Conservation (phyloP, 2,113 vertebrate species). For the Catharus fuscescens region DNA sequence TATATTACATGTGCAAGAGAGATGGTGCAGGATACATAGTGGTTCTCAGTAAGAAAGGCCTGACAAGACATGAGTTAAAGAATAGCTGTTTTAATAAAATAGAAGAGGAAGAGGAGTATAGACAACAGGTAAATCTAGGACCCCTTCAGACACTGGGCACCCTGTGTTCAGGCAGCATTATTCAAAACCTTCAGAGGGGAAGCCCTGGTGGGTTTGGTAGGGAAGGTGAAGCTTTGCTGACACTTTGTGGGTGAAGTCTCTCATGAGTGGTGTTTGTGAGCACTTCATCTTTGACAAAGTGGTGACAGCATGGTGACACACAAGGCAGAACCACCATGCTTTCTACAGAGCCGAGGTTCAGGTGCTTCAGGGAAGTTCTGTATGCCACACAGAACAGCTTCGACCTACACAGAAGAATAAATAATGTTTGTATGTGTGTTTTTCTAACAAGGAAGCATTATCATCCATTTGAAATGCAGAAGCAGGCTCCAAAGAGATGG, state of each 20-base stretch:
- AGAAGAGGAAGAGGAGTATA: background rate
- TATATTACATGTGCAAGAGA: background rate
- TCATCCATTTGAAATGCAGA: background rate
- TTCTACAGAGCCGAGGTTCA: background rate
- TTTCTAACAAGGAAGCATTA: background rate
- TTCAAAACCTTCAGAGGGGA: background rate
- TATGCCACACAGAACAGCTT: rapidly evolving
- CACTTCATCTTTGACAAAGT: background rate
- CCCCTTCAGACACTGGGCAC: background rate
- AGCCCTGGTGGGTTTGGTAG: background rate
- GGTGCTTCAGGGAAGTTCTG: background rate
- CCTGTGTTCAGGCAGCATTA: rapidly evolving
- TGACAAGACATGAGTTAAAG: background rate
- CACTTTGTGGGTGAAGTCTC: background rate
- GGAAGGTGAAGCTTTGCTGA: background rate
- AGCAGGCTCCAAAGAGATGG: background rate
- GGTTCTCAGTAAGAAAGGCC: background rate
- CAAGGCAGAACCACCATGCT: rapidly evolving
- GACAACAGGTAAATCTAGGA: background rate
- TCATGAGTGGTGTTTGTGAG: background rate
- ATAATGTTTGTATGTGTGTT: background rate
- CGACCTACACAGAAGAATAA: background rate
- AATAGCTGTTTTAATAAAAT: background rate
- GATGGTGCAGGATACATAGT: background rate
- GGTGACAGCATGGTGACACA: rapidly evolving